Percentiles rank a stretch among this genome's conserved stretches.
Evolutionary conservation across 2,888 invertebrate genomes (phyloP).

Genomic region (Parnassius orleans): DNA sequence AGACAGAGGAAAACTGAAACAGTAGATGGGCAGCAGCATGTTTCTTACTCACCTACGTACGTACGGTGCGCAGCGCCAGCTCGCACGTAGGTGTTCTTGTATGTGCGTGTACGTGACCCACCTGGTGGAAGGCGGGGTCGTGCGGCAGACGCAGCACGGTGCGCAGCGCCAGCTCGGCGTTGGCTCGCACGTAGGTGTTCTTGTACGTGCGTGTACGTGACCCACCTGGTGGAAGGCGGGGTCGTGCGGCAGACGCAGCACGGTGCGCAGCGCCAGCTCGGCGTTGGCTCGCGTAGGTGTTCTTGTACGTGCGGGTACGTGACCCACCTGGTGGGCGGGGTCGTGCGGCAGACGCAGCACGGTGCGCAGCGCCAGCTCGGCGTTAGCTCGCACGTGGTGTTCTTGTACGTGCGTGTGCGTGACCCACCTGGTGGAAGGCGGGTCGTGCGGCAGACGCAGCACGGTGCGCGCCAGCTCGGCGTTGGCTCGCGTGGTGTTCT

Average conservation of each 20-base stretch:
- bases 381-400: conserved; percentile 87
- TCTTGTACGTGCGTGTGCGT: neutral
- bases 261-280: no score
- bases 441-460: no score
- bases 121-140: conserved; percentile 87
- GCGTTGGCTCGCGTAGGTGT: conserved; percentile 83
- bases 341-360: conserved; percentile 89
- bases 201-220: conserved; percentile 69
- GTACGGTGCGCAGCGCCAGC: conserved; percentile 91
- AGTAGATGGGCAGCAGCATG: no score
- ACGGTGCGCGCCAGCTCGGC: conserved; percentile 36
- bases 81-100: no score
- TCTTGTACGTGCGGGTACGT: conserved; percentile 97
- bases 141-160: conserved; percentile 90
- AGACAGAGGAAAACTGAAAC: no score
- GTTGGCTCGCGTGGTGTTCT: no score
- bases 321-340: conserved; percentile 98
- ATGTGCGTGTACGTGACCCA: conserved; percentile 42
- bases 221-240: no score
- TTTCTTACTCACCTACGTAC: no score
- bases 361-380: conserved; percentile 93
- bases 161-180: conserved; percentile 95
- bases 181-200: conserved; percentile 96
- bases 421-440: conserved; percentile 52
- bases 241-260: no score